phyloP scores from a whole-genome alignment of 2,797 vertebrate genomes.

The Sebastes goodei region DNA sequence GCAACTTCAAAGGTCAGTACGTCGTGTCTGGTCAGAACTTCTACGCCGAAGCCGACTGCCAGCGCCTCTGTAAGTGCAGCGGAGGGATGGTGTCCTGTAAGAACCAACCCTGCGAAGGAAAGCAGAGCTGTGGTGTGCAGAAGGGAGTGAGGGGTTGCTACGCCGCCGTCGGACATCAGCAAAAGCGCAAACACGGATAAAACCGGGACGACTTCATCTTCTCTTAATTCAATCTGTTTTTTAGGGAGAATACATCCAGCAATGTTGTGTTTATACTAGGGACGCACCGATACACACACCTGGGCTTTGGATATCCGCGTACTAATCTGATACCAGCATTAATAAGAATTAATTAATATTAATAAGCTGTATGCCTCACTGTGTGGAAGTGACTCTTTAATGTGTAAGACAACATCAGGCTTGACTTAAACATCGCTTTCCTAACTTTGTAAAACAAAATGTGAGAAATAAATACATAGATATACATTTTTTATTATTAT shows the following conservation, averaged over 20 bases:
- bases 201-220: not conserved
- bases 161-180: not conserved
- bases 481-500: no score
- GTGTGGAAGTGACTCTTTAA: no score
- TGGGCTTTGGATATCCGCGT: no score
- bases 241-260: not conserved
- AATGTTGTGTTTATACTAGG: not conserved
- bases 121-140: not conserved
- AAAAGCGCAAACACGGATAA: not conserved
- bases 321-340: no score
- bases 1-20: not conserved
- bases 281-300: not conserved
- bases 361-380: no score
- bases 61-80: not conserved
- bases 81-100: not conserved
- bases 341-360: no score
- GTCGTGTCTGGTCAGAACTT: not conserved
- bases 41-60: not conserved
- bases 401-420: no score
- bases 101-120: not conserved
- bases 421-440: no score
- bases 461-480: no score
- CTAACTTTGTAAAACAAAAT: no score
- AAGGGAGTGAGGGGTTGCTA: constrained; percentile 12
- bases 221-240: not conserved